Conservation (phyloP, 1,140 invertebrate genomes). For the Brachionus asplanchnoidis region DNA sequence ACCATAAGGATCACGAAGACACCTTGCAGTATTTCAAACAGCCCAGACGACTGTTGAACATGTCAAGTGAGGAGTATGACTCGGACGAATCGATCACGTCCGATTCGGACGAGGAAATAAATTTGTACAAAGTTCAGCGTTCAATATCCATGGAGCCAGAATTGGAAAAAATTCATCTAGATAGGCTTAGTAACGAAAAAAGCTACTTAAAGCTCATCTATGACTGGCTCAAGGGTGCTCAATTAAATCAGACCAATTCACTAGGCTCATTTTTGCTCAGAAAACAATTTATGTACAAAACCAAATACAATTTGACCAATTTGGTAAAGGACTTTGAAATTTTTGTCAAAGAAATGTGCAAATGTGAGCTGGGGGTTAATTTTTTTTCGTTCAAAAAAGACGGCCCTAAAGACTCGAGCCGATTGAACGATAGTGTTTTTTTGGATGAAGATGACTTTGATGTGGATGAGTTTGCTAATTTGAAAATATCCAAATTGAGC, state of each 20-base stretch:
- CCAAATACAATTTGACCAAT: conserved; percentile 38
- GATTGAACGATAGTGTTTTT: conserved; percentile 16
- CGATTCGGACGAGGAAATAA: background rate
- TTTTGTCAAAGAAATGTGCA: background rate
- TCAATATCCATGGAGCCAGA: conserved; percentile 29
- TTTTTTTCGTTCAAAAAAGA: conserved; percentile 21
- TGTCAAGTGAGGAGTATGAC: background rate
- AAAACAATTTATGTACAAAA: conserved; percentile 8
- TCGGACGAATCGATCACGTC: background rate
- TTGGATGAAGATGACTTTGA: conserved; percentile 4
- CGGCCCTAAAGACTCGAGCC: background rate
- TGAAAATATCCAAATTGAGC: background rate
- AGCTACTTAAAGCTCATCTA: background rate
- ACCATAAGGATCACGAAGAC: conserved; percentile 3
- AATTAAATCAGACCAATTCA: background rate
- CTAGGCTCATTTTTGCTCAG: background rate
- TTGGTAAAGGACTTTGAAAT: conserved; percentile 14
- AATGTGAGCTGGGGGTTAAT: background rate
- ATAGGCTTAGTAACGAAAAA: background rate
- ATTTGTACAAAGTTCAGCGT: conserved; percentile 3
- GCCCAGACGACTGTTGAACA: background rate
- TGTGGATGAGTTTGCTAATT: background rate
- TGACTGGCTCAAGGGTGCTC: conserved; percentile 14
- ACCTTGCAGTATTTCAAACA: conserved; percentile 2
- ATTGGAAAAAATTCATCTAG: background rate